These are phyloP conservation scores for Meda fulgida DNA, from an alignment of 2,797 vertebrate species.

Conservation along the genomic window DNA sequence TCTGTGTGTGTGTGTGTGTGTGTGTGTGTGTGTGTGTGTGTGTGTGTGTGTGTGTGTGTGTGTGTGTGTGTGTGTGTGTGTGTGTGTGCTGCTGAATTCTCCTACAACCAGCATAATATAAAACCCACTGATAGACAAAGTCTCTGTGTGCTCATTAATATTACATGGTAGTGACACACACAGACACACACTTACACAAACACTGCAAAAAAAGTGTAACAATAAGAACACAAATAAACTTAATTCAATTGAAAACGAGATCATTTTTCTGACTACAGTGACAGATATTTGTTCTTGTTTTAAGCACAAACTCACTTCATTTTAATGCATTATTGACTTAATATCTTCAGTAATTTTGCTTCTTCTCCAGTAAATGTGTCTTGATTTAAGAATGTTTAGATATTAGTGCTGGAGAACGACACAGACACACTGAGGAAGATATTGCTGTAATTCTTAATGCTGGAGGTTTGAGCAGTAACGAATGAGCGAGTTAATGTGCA, in stretches of 20 bases:
- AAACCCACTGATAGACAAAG: constrained; percentile 54
- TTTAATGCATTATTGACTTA: no score
- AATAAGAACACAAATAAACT: no score
- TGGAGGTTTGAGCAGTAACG: no score
- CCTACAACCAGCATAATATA: constrained; percentile 49
- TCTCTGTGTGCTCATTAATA: constrained; percentile 71
- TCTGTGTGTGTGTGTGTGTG: constrained; percentile 32
- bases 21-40: constrained; percentile 36
- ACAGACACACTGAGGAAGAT: neutral
- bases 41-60: constrained; percentile 35
- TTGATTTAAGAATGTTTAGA: neutral
- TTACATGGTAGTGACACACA: constrained; percentile 72
- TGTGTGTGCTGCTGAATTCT: constrained; percentile 54
- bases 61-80: constrained; percentile 30
- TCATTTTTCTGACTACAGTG: no score
- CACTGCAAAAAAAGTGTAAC: neutral
- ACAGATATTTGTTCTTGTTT: neutral
- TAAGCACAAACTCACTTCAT: neutral
- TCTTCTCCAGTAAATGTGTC: no score
- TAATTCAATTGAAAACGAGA: no score
- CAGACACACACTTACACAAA: constrained; percentile 63
- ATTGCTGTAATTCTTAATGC: no score
- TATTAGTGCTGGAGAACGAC: neutral
- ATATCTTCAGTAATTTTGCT: no score
- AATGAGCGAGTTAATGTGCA: neutral